Percentiles rank a stretch among this genome's conserved stretches.
phyloP scores from a whole-genome alignment of 2,797 vertebrate species.

The Mormyrus hasselquistii region DNA sequence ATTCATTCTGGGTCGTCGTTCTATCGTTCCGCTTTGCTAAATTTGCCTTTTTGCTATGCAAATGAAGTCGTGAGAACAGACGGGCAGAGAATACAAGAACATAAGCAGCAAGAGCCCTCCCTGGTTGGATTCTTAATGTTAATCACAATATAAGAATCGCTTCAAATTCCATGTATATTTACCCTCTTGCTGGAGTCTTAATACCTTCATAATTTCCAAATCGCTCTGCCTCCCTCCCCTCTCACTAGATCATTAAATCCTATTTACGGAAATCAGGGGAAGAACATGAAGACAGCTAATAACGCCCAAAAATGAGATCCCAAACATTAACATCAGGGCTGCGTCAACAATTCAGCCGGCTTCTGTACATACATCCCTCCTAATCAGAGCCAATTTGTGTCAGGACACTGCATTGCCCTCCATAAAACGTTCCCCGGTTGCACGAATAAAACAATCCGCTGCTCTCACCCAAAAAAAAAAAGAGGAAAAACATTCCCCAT shows the following conservation, averaged over 20 bases:
- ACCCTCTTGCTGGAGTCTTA: constrained; percentile 39
- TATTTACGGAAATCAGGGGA: constrained; percentile 17
- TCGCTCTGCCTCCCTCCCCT: constrained; percentile 24
- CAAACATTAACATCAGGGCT: constrained; percentile 38
- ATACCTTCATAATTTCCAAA: constrained; percentile 32
- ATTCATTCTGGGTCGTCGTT: constrained; percentile 35
- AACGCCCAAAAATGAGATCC: constrained; percentile 41
- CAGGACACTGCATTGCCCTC: constrained; percentile 25
- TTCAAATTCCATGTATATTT: constrained; percentile 32
- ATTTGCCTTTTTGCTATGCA: constrained; percentile 45
- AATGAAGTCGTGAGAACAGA: constrained; percentile 30
- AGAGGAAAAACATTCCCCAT: not conserved
- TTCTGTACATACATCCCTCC: constrained; percentile 27
- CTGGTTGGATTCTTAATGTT: constrained; percentile 44
- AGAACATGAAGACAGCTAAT: constrained; percentile 37
- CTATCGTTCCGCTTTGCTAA: constrained; percentile 34
- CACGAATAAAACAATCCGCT: not conserved
- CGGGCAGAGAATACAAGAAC: constrained; percentile 30
- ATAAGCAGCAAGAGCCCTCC: constrained; percentile 47
- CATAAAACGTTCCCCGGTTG: not conserved
- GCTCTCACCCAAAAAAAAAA: not conserved
- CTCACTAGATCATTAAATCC: constrained; percentile 36
- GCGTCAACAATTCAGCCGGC: constrained; percentile 52
- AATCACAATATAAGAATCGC: constrained; percentile 45
- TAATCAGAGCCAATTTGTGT: constrained; percentile 53